Evolutionary conservation across 2,888 invertebrate genomes (phyloP).

Genomic region (Celastrina argiolus): DNA sequence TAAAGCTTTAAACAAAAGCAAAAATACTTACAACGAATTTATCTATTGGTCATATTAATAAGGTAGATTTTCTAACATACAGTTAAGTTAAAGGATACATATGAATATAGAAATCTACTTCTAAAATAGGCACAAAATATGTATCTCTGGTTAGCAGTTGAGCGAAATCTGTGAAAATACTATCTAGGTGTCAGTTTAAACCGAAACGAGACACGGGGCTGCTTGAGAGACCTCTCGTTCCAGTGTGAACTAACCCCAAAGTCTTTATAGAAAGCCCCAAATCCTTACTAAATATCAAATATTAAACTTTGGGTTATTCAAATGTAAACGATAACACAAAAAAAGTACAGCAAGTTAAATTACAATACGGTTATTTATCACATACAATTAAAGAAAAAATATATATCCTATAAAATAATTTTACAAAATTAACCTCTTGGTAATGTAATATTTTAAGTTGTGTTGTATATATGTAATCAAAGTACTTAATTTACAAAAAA

Average conservation of each 20-base stretch:
- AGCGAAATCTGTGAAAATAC: not conserved
- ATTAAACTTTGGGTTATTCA: not conserved
- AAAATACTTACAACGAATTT: not conserved
- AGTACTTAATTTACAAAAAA: no score
- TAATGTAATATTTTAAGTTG: no score
- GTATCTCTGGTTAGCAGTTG: not conserved
- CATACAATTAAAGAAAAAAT: not conserved
- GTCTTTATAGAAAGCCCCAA: no score
- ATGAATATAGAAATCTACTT: not conserved
- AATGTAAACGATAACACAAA: not conserved
- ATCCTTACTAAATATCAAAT: no score
- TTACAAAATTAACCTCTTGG: not conserved
- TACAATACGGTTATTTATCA: not conserved
- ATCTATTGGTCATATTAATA: slow-evolving; percentile 9
- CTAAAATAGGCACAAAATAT: not conserved
- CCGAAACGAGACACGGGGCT: no score
- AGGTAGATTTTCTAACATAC: not conserved
- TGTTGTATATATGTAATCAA: no score
- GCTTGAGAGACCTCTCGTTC: no score
- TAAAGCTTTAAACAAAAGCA: not conserved
- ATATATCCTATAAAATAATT: not conserved
- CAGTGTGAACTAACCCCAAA: no score
- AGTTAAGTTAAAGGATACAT: not conserved
- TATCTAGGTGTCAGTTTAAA: not conserved
- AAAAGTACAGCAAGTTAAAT: not conserved